Percentiles rank a stretch among this genome's conserved stretches.
Evolutionary conservation across 2,113 vertebrate genomes (phyloP).

Genomic region (Rhombomys opimus): DNA sequence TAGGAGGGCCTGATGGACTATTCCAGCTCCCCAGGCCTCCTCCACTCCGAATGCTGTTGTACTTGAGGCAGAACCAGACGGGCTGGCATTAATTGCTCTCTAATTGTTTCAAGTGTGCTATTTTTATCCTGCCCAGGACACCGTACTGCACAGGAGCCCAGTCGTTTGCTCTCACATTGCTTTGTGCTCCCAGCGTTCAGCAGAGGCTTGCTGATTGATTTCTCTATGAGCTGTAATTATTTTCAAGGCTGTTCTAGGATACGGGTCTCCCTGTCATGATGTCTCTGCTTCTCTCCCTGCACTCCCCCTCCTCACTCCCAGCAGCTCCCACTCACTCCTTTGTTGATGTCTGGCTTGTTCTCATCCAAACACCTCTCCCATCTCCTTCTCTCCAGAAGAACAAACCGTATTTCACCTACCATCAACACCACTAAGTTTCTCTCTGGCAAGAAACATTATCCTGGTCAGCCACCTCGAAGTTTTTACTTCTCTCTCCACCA

Average conservation of each 20-base stretch:
- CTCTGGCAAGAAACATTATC: background rate
- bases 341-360: background rate
- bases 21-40: background rate
- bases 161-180: background rate
- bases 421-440: background rate
- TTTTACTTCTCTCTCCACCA: slow-evolving; percentile 51
- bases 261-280: background rate
- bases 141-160: background rate
- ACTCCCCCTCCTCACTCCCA: no score
- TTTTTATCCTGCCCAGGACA: slow-evolving; percentile 53
- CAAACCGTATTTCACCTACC: background rate
- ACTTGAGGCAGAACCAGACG: slow-evolving; percentile 30
- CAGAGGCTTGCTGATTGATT: slow-evolving; percentile 51
- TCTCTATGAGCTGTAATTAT: slow-evolving; percentile 49
- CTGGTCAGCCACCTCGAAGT: background rate
- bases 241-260: background rate
- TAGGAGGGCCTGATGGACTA: background rate
- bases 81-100: slow-evolving; percentile 66
- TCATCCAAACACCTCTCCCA: background rate
- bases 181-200: background rate
- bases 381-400: background rate
- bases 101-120: slow-evolving; percentile 69
- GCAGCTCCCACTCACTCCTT: background rate
- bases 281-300: background rate
- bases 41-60: background rate